Evolutionary conservation across 1,140 invertebrate genomes (phyloP), one percentile per base, ranked within the genome.

Genomic region (Spodoptera frugiperda): DNA sequence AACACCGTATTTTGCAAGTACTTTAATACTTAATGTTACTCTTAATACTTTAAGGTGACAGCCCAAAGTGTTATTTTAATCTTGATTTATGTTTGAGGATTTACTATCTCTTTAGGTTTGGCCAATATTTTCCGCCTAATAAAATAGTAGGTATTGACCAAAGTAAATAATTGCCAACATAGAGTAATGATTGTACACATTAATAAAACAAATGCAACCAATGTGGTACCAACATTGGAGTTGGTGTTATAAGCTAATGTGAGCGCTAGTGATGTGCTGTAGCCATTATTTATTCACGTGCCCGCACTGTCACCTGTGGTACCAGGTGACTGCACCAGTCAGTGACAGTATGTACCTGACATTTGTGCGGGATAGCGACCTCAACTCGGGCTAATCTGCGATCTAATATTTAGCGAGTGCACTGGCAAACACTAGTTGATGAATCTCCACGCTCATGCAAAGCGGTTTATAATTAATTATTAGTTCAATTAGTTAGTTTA

Each of bases 1-100:
- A 51, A 51, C 65, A 53, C 49, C 39, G 44, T 53, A 53, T 68
- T 68, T 68, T 51, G 44, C 19, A 67, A 25, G 63, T 67, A 67
- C 63, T 48, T 67, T 21, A 65, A 46, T 48, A 65, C 17, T 65
- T 65, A 46, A 67, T 15, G 39, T 48, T 48, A 19, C 61, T 48
- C 61, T 48, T 48, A 65, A 63, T 63, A 63, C 33, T 44, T 63
- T 46, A 44, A 61, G 33, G 59, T 63, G 33, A 63, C 59, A 63
- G 9, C 39, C 15, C 10, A 61, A 57, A n/a, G 30, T n/a, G 57
- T 61, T 61, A 63, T 44, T 63, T 63, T 63, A 63, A 63, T 44
- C 59, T 33, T 19, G 8, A 44, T 63, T 61, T 63, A 63, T 17
- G 33, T 63, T 15, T 63, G 15, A 30, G 54, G 25, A 57, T 57